Evolutionary conservation across 2,797 vertebrate species (phyloP).

Genomic region (Eupleurogrammus muticus): DNA sequence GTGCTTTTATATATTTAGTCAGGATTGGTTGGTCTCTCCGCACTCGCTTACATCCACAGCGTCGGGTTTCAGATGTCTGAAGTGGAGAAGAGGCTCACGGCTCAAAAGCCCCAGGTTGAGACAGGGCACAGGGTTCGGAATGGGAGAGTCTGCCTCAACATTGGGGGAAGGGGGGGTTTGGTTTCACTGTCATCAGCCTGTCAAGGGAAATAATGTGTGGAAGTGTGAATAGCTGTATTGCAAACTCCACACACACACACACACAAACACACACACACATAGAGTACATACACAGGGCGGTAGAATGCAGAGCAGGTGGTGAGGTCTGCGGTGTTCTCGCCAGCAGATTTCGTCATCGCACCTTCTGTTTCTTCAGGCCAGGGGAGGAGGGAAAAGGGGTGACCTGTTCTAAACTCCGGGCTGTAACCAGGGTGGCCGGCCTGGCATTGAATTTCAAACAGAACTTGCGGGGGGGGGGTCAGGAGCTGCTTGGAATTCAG

Average conservation of each 20-base stretch:
- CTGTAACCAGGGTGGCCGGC: slow-evolving; percentile 64
- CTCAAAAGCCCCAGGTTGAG: slow-evolving; percentile 14
- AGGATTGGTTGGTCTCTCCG: slow-evolving; percentile 38
- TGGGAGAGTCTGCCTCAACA: slow-evolving; percentile 11
- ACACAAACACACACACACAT: not conserved
- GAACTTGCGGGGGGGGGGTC: too few relatives aligned
- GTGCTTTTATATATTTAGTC: slow-evolving; percentile 81
- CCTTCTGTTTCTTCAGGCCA: slow-evolving; percentile 70
- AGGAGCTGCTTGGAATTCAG: slow-evolving; percentile 71
- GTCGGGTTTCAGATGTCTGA: slow-evolving; percentile 69
- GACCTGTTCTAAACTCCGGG: slow-evolving; percentile 71
- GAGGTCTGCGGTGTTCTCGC: slow-evolving; percentile 43
- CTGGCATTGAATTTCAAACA: slow-evolving; percentile 77
- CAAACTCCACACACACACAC: not conserved
- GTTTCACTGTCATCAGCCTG: slow-evolving; percentile 55
- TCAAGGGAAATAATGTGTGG: slow-evolving; percentile 41
- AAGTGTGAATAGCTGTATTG: slow-evolving; percentile 35
- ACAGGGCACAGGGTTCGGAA: slow-evolving; percentile 11
- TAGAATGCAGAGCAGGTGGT: slow-evolving; percentile 64
- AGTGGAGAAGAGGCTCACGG: slow-evolving; percentile 35
- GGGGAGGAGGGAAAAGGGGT: slow-evolving; percentile 25
- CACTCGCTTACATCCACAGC: slow-evolving; percentile 39
- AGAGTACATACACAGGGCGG: not conserved
- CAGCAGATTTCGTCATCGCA: slow-evolving; percentile 63
- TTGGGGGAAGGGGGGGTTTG: slow-evolving; percentile 12